Conservation (phyloP, 1,140 invertebrate genomes). For the Cyclina sinensis region DNA sequence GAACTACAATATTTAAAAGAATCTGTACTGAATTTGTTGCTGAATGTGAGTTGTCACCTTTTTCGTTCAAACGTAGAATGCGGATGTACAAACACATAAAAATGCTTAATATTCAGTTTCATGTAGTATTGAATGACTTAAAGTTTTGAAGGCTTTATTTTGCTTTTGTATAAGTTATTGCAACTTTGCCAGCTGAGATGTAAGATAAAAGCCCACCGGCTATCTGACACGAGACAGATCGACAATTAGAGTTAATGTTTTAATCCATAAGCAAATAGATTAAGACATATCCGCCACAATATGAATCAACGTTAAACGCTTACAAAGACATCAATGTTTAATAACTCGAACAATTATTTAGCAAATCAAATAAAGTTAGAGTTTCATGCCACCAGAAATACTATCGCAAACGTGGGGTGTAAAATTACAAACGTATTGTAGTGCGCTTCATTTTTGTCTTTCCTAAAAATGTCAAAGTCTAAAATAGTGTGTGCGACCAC, state of each 20-base stretch:
- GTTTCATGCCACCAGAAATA: constrained; percentile 26
- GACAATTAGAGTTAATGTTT: constrained; percentile 32
- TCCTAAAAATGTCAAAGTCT: too few species aligned
- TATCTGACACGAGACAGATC: constrained; percentile 14
- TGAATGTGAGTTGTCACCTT: too few species aligned
- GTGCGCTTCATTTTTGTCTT: too few species aligned
- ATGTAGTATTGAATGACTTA: too few species aligned
- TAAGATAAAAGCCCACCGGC: neutral
- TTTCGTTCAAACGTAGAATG: too few species aligned
- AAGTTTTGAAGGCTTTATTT: too few species aligned
- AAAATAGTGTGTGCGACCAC: neutral
- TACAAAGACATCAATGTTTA: constrained; percentile 20
- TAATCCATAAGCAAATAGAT: constrained; percentile 42
- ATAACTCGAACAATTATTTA: neutral
- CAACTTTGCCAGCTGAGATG: neutral
- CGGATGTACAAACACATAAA: too few species aligned
- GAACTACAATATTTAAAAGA: too few species aligned
- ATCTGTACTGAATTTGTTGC: too few species aligned
- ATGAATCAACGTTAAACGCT: constrained; percentile 8
- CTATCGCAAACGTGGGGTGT: neutral
- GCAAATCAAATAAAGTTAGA: constrained; percentile 28
- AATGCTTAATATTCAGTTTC: too few species aligned
- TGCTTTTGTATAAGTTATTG: neutral
- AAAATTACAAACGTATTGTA: constrained; percentile 5
- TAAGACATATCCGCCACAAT: constrained; percentile 16